A percentile compares a stretch with the other conserved stretches of the same genome.
Conservation (phyloP, 2,888 invertebrate species). For the Drosophila stalkeri region DNA sequence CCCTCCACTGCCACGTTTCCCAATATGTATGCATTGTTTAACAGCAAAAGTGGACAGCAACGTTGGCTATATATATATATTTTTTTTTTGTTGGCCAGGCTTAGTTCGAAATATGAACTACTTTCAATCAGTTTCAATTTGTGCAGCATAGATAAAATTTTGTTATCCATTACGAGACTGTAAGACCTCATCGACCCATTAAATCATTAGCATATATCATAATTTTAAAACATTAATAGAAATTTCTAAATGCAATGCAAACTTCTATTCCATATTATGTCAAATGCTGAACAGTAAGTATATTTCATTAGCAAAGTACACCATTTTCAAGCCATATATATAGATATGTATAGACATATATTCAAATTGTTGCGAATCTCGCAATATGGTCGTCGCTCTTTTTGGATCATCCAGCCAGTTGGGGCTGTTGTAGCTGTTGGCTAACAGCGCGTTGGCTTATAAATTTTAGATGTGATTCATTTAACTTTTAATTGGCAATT, state of each 20-base stretch:
- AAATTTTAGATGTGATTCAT: slow-evolving; percentile 57
- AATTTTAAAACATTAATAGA: slow-evolving; percentile 38
- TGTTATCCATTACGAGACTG: neutral
- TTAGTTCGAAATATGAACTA: slow-evolving; percentile 17
- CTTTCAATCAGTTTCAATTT: neutral
- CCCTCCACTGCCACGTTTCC: neutral
- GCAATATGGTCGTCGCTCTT: slow-evolving; percentile 24
- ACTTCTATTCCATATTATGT: slow-evolving; percentile 5
- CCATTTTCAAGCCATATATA: slow-evolving; percentile 4
- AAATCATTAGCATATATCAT: slow-evolving; percentile 1
- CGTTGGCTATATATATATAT: slow-evolving; percentile 27
- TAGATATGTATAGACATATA: neutral
- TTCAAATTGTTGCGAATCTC: slow-evolving; percentile 37
- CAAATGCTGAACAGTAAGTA: slow-evolving; percentile 2
- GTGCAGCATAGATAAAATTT: neutral
- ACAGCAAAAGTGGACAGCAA: slow-evolving; percentile 33
- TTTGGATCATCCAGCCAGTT: neutral
- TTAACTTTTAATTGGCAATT: slow-evolving; percentile 65
- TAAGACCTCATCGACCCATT: neutral
- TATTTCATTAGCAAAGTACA: slow-evolving; percentile 16
- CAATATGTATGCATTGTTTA: slow-evolving; percentile 38
- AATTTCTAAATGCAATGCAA: slow-evolving; percentile 26
- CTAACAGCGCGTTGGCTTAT: slow-evolving; percentile 38
- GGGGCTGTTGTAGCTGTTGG: slow-evolving; percentile 13
- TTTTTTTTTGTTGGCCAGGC: slow-evolving; percentile 26